These are phyloP conservation scores for Luffia ferchaultella DNA, from an alignment of 2,888 invertebrate genomes.

Conservation along the genomic window DNA sequence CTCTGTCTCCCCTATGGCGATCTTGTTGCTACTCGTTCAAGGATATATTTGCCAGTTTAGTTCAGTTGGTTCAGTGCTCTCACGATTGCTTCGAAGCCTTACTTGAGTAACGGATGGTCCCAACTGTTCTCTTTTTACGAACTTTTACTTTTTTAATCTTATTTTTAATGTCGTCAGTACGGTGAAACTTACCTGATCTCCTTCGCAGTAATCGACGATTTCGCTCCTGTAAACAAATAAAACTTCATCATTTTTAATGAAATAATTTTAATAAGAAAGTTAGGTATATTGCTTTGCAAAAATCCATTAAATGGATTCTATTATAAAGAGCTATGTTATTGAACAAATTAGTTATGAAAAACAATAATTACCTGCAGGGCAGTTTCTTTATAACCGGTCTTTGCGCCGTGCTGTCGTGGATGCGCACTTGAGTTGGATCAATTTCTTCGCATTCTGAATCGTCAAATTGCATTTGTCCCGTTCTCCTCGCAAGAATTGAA, in stretches of 20 bases:
- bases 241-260: background rate
- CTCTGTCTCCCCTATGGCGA: constrained; percentile 26
- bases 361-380: constrained; percentile 54
- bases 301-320: too few species aligned
- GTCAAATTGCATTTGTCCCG: constrained; percentile 51
- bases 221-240: constrained; percentile 43
- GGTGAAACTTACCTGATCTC: constrained; percentile 43
- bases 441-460: constrained; percentile 73
- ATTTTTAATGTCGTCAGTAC: constrained; percentile 12
- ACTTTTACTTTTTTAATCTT: constrained; percentile 2
- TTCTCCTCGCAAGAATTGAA: constrained; percentile 52
- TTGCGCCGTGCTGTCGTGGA: constrained; percentile 80
- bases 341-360: too few species aligned
- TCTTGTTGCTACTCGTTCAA: constrained; percentile 28
- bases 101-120: constrained; percentile 7
- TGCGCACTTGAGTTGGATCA: constrained; percentile 79
- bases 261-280: background rate
- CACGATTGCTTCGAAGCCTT: constrained; percentile 39
- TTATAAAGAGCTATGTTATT: too few species aligned
- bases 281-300: background rate
- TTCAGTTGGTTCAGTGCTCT: constrained; percentile 61
- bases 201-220: constrained; percentile 47
- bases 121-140: constrained; percentile 1
- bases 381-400: constrained; percentile 73
- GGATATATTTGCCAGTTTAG: constrained; percentile 53